phyloP scores from a whole-genome alignment of 2,797 vertebrate genomes.

The Sebastes diaconus region DNA sequence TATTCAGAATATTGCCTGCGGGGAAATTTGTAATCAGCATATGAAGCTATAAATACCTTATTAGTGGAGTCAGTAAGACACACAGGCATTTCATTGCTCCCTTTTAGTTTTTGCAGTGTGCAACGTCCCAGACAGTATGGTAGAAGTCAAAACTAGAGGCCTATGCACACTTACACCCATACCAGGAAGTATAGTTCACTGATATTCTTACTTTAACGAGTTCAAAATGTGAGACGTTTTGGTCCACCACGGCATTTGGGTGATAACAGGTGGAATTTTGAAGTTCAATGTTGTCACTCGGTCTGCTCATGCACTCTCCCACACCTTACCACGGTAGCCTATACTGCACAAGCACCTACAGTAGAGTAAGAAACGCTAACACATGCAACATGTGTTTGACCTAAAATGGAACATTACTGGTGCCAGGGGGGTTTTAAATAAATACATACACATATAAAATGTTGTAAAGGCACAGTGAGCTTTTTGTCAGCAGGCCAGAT shows the following conservation, averaged over 20 bases:
- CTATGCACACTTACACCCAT: not conserved
- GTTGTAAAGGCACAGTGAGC: not conserved
- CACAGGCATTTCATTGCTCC: not conserved
- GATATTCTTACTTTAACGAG: not conserved
- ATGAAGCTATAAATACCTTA: slow-evolving; percentile 12
- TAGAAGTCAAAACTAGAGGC: not conserved
- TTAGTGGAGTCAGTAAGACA: not conserved
- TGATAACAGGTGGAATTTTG: slow-evolving; percentile 15
- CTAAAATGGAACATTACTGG: not conserved
- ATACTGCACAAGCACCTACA: not conserved
- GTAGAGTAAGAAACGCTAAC: not conserved
- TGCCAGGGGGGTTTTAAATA: not conserved
- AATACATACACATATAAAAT: not conserved
- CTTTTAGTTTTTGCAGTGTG: not conserved
- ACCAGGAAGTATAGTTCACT: not conserved
- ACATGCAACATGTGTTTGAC: not conserved
- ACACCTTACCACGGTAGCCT: not conserved
- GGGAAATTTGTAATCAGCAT: slow-evolving; percentile 26
- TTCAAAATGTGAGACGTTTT: not conserved
- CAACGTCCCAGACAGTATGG: not conserved
- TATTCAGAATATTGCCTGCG: slow-evolving; percentile 19
- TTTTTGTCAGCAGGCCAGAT: not conserved
- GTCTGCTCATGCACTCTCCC: not conserved
- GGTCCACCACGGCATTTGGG: not conserved
- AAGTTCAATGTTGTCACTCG: slow-evolving; percentile 10